Base-by-base conservation (phyloP, 2,113 vertebrate species). In the Tautogolabrus adspersus region DNA sequence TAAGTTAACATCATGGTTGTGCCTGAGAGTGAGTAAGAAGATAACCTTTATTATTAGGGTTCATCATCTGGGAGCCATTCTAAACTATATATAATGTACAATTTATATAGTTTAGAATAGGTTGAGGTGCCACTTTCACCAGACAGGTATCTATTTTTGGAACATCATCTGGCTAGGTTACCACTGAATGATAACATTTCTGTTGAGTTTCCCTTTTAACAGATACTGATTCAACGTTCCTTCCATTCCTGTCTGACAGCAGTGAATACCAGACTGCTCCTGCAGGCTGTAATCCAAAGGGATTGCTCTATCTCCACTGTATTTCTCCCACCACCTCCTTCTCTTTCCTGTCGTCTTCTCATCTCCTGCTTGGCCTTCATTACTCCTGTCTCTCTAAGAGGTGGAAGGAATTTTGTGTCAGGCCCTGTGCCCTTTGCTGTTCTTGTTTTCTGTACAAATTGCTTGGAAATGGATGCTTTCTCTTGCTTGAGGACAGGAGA, bases 401-500 rank as follows among this genome's bases (percentile, higher is more conserved):
- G 56, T 82, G 87, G 79, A 87, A 92, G 84, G 89, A 89, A 90
- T 34, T 88, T 81, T 80, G 68, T 78, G 71, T 86, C 85, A 59
- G 70, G 68, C 52, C 75, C 21, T 79, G 69, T 75, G 72, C 78
- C 61, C 62, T 78, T 81, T 81, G 0, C 18, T 62, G 23, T 52
- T 19, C 68, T 59, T 60, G 16, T 64, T 77, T 68, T 52, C 22
- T 7, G 11, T 57, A 30, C 38, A 40, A 59, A 63, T 79, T 59
- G 42, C 64, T 1, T 18, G 49, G 2, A 72, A 79, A 78, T 44
- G 19, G 23, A 66, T 63, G 56, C 49, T 60, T 26, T 6, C 18
- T 8, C 18, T 49, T 21, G 16, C 34, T 42, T 54, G 57, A 12
- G 47, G 21, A 57, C 22, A 18, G 38, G 15, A n/a, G 40, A 42